Base-by-base conservation (phyloP, 1,140 invertebrate species). In the Trichonephila clavata region DNA sequence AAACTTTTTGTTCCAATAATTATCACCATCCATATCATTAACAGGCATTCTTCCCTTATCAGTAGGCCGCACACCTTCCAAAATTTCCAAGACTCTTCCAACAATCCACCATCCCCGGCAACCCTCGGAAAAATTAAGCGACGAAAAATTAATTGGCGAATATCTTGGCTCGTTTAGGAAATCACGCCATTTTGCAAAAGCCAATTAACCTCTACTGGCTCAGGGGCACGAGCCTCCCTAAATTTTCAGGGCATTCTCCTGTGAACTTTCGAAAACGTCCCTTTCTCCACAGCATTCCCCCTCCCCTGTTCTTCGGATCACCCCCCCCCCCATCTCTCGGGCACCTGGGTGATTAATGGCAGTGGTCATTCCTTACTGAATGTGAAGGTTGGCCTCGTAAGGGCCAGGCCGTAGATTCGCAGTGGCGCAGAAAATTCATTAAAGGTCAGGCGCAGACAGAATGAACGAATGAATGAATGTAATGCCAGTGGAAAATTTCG, bases 71-170 rank as follows among this genome's bases (percentile, higher is more conserved):
- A 13, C 32, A 39, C 32, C 32, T 50, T 50, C 50, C 10, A 50
- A 50, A 50, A 50, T 50, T 50, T 50, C 50, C 50, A 50, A 50
- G 50, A 10, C 7, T 7, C 10, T 50, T 10, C 50, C 50, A 39
- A 50, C 50, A 50, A 50, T 5, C 50, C 50, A 50, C 50, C 50
- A 50, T 7, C 50, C 7, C 50, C 50, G 50, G 50, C 50, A 50
- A 50, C 32, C 32, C 59, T 24, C 21, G 32, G 50, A 61, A 90
- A 90, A 90, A 81, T 39, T 90, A 80, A 80, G n/a, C 27, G 71
- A n/a, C 88, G 71, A 90, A 90, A 90, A 80, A 90, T 90, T 90
- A 90, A 90, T 90, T 90, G 68, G 89, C 89, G 86, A 88, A 65
- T 16, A 88, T 88, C 86, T 88, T 88, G 86, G 86, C 61, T 24